Conservation (phyloP, 2,113 vertebrate species). For the Zootoca vivipara region DNA sequence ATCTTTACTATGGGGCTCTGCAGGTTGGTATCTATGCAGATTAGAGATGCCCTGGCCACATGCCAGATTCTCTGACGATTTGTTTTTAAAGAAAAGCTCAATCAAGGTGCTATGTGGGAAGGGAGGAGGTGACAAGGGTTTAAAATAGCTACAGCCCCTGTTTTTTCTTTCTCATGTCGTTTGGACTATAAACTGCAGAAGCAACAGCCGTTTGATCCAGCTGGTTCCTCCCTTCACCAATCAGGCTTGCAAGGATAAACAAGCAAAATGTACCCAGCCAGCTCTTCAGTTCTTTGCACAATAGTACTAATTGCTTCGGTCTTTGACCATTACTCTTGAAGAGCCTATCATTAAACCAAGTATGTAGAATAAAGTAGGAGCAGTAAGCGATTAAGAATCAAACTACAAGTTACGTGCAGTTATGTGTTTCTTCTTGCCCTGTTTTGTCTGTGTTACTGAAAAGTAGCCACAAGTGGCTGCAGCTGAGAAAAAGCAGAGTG, state of each 20-base stretch:
- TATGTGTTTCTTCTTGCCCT: not conserved
- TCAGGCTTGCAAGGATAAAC: not conserved
- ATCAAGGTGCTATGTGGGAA: not conserved
- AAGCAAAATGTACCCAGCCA: not conserved
- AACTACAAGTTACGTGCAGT: not conserved
- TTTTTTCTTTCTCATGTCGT: not conserved
- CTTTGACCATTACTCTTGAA: not conserved
- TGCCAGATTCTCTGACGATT: not conserved
- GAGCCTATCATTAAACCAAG: not conserved
- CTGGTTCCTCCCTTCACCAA: not conserved
- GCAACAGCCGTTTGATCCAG: not conserved
- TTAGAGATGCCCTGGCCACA: not conserved
- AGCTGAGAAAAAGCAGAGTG: not conserved
- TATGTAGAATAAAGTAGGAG: not conserved
- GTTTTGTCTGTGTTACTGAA: not conserved
- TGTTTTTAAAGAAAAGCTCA: not conserved
- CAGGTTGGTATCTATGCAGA: not conserved
- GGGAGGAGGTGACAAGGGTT: not conserved
- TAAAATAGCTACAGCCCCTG: not conserved
- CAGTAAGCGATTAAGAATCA: not conserved
- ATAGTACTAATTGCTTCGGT: not conserved
- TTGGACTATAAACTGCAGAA: not conserved
- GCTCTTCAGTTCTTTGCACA: not conserved
- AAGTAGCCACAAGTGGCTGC: not conserved
- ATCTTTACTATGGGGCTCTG: not conserved